Conservation (phyloP, 2,113 vertebrate species). For the Ranitomeya variabilis region DNA sequence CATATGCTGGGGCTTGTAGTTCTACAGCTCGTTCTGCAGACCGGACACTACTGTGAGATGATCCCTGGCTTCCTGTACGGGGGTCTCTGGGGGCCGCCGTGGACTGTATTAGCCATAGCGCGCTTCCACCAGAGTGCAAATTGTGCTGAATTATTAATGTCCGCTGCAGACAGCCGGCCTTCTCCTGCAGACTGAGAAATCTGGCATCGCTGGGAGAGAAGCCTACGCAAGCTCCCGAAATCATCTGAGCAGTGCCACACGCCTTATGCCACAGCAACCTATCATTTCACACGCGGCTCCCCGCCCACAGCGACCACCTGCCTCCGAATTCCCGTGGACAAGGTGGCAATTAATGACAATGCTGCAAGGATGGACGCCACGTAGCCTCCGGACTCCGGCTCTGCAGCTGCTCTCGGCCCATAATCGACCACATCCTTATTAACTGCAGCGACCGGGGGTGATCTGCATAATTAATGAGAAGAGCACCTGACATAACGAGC, state of each 20-base stretch:
- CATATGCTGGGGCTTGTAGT: neutral
- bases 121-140: constrained; percentile 64
- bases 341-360: neutral
- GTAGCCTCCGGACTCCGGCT: neutral
- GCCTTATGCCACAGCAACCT: constrained; percentile 18
- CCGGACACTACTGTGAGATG: neutral
- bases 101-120: constrained; percentile 4
- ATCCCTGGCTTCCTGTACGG: neutral
- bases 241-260: constrained; percentile 32
- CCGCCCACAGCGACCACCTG: constrained; percentile 52
- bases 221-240: constrained; percentile 19
- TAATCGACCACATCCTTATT: constrained; percentile 11
- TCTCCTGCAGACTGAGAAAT: constrained; percentile 45
- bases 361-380: neutral
- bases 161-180: constrained; percentile 67
- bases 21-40: neutral
- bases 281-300: constrained; percentile 10
- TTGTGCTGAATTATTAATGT: constrained; percentile 72
- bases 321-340: neutral
- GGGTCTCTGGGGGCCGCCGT: neutral
- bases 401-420: neutral
- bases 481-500: neutral
- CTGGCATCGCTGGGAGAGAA: constrained; percentile 40
- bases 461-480: constrained; percentile 27
- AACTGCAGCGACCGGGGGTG: neutral